Evolutionary conservation across 2,888 invertebrate species (phyloP), one percentile per base, ranked within the genome.

Genomic region (Mesoligia furuncula): DNA sequence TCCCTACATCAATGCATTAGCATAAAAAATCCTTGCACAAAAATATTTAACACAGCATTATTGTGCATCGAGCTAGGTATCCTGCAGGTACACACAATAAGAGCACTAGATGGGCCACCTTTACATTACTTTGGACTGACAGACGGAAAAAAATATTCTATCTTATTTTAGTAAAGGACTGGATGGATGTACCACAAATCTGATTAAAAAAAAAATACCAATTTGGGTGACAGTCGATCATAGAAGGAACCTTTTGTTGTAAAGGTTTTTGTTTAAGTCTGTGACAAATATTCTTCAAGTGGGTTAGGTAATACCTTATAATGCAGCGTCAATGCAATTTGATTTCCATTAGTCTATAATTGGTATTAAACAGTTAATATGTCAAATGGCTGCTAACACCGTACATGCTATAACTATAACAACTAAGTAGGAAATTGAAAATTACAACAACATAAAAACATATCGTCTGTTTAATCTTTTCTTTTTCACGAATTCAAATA

Each of bases 1-100:
- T 67, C 36, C 61, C 31, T 64, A 77, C 83, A 67, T 70, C 54
- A 36, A 81, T 66, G 73, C 57, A 79, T 84, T 79, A 70, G 64
- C 79, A 84, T 78, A 73, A 85, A 75, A 85, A 83, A 83, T 64
- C 74, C 70, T 36, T 57, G 73, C 69, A 81, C 74, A 65, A 85
- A 81, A 72, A 85, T 83, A 77, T 77, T 85, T 45, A 75, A 81
- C 65, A 70, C 72, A 61, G 39, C 62, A 24, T 85, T 83, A 74
- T 83, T 87, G 80, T 88, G 80, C 79, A 61, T 80, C 80, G 68
- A 78, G 27, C 84, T 82, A 84, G 88, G 75, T 82, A 86, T 78
- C 79, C 77, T 77, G 76, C 75, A 75, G 68, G 77, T 73, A 77
- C 79, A 64, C 62, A 31, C 71, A 79, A 77, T 75, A 83, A 82